Percentiles rank a stretch among this genome's conserved stretches.
phyloP scores from a whole-genome alignment of 1,140 invertebrate species.

The Diprion similis region DNA sequence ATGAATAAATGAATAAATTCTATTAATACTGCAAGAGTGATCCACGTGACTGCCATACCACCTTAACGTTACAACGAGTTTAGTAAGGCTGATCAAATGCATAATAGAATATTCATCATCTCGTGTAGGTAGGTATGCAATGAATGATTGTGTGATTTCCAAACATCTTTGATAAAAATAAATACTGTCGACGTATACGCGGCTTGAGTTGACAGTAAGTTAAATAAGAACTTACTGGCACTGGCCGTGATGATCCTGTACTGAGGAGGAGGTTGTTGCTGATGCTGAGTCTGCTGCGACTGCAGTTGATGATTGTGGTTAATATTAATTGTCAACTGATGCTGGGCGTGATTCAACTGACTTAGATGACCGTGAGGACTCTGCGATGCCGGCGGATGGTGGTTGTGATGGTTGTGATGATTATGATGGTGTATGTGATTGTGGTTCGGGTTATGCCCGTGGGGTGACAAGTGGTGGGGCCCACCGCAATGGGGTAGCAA shows the following conservation, averaged over 20 bases:
- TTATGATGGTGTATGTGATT: slow-evolving; percentile 55
- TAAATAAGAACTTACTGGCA: slow-evolving; percentile 43
- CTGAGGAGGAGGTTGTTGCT: slow-evolving; percentile 41
- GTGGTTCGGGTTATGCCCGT: slow-evolving; percentile 52
- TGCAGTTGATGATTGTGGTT: slow-evolving; percentile 47
- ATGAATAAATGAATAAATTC: too few species aligned
- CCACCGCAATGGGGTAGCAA: slow-evolving; percentile 51
- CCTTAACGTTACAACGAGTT: too few species aligned
- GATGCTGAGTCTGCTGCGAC: slow-evolving; percentile 17
- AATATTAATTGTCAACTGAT: slow-evolving; percentile 53
- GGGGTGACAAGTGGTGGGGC: slow-evolving; percentile 48
- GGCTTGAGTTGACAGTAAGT: not conserved
- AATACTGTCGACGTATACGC: not conserved
- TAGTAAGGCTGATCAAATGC: too few species aligned
- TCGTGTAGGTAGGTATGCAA: not conserved
- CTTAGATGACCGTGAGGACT: slow-evolving; percentile 51
- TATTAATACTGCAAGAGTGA: too few species aligned
- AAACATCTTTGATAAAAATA: not conserved
- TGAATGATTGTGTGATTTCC: not conserved
- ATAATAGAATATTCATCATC: too few species aligned
- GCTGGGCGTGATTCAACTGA: slow-evolving; percentile 47
- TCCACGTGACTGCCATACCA: too few species aligned
- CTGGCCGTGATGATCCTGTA: slow-evolving; percentile 52
- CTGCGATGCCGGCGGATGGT: slow-evolving; percentile 49
- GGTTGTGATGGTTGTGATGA: slow-evolving; percentile 52